Percentiles rank a stretch among this genome's conserved stretches.
These are phyloP conservation scores for Grammomys surdaster DNA, from an alignment of 2,113 vertebrate species.

Conservation along the genomic window DNA sequence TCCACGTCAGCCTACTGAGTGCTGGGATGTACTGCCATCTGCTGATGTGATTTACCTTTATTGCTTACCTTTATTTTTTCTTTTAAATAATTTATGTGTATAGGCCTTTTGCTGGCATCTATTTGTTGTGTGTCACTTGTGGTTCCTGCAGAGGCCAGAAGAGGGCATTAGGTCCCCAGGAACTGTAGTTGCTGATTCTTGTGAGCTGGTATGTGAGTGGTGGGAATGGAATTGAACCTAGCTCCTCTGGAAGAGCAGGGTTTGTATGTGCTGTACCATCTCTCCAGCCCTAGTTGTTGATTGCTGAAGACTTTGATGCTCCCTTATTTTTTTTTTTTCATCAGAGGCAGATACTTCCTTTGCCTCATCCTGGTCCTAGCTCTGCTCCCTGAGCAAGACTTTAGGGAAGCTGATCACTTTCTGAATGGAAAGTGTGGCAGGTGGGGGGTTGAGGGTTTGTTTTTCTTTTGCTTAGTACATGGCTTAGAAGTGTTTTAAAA, in stretches of 20 bases:
- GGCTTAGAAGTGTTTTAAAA: background rate
- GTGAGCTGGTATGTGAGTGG: background rate
- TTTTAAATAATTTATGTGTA: background rate
- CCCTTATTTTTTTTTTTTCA: background rate
- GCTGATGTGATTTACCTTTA: constrained; percentile 15
- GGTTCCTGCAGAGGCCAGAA: background rate
- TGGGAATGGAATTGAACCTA: background rate
- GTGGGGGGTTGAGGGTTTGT: background rate
- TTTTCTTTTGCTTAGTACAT: background rate
- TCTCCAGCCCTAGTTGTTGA: background rate
- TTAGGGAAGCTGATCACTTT: constrained; percentile 24
- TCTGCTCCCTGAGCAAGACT: background rate
- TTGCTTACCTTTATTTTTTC: background rate
- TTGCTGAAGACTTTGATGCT: background rate
- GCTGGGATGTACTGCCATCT: background rate
- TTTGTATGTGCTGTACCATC: no score
- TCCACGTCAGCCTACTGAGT: background rate
- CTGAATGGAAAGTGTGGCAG: background rate
- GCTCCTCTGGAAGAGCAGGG: background rate
- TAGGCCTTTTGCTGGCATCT: background rate
- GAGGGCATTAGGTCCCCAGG: background rate
- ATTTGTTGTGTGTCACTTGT: background rate
- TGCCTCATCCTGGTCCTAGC: background rate
- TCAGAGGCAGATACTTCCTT: background rate
- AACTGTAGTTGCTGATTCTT: background rate